Percentiles rank a stretch among this genome's conserved stretches.
Evolutionary conservation across 2,113 vertebrate genomes (phyloP).

Genomic region (Oceanites oceanicus): DNA sequence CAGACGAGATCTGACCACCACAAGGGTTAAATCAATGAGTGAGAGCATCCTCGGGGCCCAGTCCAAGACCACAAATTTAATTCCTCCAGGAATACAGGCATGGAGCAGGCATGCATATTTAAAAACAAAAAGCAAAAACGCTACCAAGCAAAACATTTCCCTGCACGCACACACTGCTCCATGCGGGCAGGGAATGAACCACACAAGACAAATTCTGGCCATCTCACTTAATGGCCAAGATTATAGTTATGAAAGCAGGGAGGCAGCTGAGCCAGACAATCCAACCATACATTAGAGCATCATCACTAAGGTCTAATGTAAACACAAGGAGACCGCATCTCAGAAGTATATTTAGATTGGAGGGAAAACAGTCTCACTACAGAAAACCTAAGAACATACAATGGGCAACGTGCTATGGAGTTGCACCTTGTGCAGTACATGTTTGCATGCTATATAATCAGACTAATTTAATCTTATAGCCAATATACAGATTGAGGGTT

Average conservation of each 20-base stretch:
- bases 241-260: neutral
- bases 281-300: neutral
- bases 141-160: slow-evolving; percentile 31
- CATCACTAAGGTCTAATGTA: neutral
- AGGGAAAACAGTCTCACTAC: neutral
- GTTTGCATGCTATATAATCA: neutral
- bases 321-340: neutral
- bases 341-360: neutral
- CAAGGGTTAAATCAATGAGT: neutral
- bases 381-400: neutral
- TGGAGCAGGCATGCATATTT: neutral
- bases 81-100: neutral
- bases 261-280: neutral
- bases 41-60: neutral
- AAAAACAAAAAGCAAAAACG: neutral
- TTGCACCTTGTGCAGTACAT: neutral
- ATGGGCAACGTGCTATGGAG: neutral
- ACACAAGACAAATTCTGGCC: neutral
- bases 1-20: neutral
- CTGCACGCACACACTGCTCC: neutral
- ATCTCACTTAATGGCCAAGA: neutral
- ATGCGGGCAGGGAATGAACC: neutral
- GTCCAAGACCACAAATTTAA: neutral
- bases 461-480: neutral
- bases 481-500: neutral